Evolutionary conservation across 2,888 invertebrate genomes (phyloP).

Genomic region (Papilio demoleus): DNA sequence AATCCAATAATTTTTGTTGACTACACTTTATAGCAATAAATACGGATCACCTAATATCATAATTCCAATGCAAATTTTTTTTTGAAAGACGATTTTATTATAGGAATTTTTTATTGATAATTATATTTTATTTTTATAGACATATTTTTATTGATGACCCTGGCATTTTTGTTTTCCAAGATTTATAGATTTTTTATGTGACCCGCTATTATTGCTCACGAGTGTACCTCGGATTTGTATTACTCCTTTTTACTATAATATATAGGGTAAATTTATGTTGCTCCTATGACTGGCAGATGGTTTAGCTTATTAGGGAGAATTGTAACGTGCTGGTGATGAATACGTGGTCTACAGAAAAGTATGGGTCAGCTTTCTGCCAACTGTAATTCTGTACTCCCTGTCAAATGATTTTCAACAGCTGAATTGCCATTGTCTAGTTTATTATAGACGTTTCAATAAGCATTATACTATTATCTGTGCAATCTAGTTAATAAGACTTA

Average conservation of each 20-base stretch:
- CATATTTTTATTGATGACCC: too few relatives aligned
- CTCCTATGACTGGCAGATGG: not conserved
- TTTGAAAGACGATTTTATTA: too few relatives aligned
- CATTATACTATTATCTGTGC: constrained; percentile 9
- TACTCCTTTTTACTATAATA: not conserved
- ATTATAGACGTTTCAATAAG: constrained; percentile 17
- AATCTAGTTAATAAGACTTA: not conserved
- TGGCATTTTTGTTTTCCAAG: too few relatives aligned
- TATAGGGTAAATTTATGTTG: not conserved
- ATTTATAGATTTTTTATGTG: too few relatives aligned
- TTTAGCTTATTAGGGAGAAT: not conserved
- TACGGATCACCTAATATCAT: too few relatives aligned
- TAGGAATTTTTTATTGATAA: too few relatives aligned
- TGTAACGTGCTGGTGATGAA: not conserved
- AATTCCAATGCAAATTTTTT: too few relatives aligned
- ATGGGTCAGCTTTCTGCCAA: not conserved
- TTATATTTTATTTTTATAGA: too few relatives aligned
- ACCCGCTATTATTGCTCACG: too few relatives aligned
- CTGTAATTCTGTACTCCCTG: not conserved
- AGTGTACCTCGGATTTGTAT: not conserved
- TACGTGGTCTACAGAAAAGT: not conserved
- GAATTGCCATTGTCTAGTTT: constrained; percentile 20
- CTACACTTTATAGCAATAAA: too few relatives aligned
- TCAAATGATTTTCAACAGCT: constrained; percentile 3
- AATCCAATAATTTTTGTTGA: too few relatives aligned